Conservation (phyloP, 2,797 vertebrate genomes). For the Eupleurogrammus muticus region DNA sequence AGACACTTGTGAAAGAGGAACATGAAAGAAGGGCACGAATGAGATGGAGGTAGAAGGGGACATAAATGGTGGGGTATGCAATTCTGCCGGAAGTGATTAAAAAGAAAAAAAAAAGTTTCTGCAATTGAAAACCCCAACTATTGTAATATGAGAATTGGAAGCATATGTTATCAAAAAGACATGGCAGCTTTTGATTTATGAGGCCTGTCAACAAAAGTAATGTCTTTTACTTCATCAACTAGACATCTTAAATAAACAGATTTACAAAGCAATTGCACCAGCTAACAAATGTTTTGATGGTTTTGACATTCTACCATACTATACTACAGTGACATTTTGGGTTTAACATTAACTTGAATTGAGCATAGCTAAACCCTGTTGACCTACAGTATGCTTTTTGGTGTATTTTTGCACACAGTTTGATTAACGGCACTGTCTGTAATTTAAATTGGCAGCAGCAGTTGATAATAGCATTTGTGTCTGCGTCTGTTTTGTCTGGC, state of each 20-base stretch:
- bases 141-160: conserved; percentile 16
- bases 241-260: conserved; percentile 29
- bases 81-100: conserved; percentile 10
- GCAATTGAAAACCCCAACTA: conserved; percentile 1
- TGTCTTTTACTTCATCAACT: conserved; percentile 51
- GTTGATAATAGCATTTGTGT: conserved; percentile 71
- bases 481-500: conserved; percentile 65
- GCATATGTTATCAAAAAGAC: conserved; percentile 48
- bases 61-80: conserved; percentile 20
- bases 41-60: conserved; percentile 16
- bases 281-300: conserved; percentile 40
- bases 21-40: conserved; percentile 51
- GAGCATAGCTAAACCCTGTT: conserved; percentile 35
- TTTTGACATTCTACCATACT: conserved; percentile 17
- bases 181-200: conserved; percentile 63
- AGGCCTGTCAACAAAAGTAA: conserved; percentile 48
- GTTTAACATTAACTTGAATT: conserved; percentile 44
- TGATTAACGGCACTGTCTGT: conserved; percentile 68
- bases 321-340: conserved; percentile 22
- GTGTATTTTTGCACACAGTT: conserved; percentile 54
- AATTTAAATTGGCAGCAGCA: conserved; percentile 74
- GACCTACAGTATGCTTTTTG: conserved; percentile 43
- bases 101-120: conserved; percentile 16
- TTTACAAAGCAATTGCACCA: conserved; percentile 35
- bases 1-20: conserved; percentile 54